phyloP scores from a whole-genome alignment of 1,140 invertebrate genomes.

The Coelopa frigida region DNA sequence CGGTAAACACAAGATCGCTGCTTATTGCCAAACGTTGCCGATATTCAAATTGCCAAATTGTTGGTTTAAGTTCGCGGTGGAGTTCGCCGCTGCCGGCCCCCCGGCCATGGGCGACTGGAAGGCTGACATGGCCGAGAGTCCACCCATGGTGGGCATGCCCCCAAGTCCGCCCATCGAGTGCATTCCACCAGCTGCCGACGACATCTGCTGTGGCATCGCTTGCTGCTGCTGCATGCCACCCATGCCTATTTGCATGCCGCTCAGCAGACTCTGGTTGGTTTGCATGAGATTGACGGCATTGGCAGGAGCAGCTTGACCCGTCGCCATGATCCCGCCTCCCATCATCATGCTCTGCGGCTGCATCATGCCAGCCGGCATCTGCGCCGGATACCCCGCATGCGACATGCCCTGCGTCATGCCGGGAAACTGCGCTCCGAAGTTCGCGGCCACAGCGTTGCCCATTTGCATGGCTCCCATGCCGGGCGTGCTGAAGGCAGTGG shows the following conservation, averaged over 20 bases:
- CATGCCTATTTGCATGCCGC: slow-evolving; percentile 26
- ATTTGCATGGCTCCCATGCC: slow-evolving; percentile 25
- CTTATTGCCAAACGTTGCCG: slow-evolving; percentile 45
- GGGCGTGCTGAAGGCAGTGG: slow-evolving; percentile 33
- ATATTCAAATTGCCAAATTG: slow-evolving; percentile 45
- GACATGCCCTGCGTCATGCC: slow-evolving; percentile 22
- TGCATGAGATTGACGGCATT: slow-evolving; percentile 32
- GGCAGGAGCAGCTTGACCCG: slow-evolving; percentile 12
- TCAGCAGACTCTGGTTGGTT: slow-evolving; percentile 35
- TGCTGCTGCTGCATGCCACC: slow-evolving; percentile 12
- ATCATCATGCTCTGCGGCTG: background rate
- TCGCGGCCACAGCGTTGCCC: slow-evolving; percentile 12
- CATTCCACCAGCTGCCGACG: slow-evolving; percentile 2
- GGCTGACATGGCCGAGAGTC: slow-evolving; percentile 1
- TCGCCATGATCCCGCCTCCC: background rate
- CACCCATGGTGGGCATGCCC: background rate
- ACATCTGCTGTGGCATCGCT: too few species aligned
- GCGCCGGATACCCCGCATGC: slow-evolving; percentile 3
- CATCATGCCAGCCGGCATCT: background rate
- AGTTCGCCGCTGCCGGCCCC: slow-evolving; percentile 21
- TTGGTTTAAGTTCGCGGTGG: slow-evolving; percentile 37
- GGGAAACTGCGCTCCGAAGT: slow-evolving; percentile 23
- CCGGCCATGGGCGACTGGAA: background rate
- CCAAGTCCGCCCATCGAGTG: background rate
- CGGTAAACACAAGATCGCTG: too few species aligned